Percentiles rank a stretch among this genome's conserved stretches.
phyloP scores from a whole-genome alignment of 2,113 vertebrate species.

The Syrrhaptes paradoxus region DNA sequence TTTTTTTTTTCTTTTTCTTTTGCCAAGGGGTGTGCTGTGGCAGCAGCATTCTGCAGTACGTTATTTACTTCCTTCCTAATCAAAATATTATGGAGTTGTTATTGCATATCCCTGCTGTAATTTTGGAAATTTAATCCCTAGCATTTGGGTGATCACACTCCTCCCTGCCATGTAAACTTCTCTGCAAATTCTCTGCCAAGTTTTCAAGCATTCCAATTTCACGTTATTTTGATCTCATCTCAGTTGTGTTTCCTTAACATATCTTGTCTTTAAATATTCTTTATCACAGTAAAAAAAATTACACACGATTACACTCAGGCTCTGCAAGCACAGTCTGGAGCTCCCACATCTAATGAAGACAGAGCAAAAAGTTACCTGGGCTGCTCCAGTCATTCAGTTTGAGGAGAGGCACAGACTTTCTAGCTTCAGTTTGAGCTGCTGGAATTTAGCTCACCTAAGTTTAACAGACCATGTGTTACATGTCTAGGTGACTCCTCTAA shows the following conservation, averaged over 20 bases:
- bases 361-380: background rate
- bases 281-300: background rate
- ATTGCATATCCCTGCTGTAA: conserved; percentile 2
- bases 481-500: background rate
- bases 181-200: background rate
- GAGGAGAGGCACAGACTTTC: background rate
- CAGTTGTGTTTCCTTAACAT: background rate
- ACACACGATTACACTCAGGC: background rate
- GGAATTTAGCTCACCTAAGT: background rate
- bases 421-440: background rate
- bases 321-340: background rate
- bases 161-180: conserved; percentile 36
- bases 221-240: conserved; percentile 38
- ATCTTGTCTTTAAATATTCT: background rate
- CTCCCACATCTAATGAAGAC: background rate
- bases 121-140: conserved; percentile 16
- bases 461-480: background rate
- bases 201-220: conserved; percentile 34
- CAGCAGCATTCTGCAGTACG: conserved; percentile 2
- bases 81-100: conserved; percentile 51
- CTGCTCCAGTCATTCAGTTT: background rate
- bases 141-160: conserved; percentile 20
- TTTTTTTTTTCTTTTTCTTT: background rate
- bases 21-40: background rate
- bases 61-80: conserved; percentile 43